Evolutionary conservation across 2,797 vertebrate genomes (phyloP).

Genomic region (Rhinella marina): DNA sequence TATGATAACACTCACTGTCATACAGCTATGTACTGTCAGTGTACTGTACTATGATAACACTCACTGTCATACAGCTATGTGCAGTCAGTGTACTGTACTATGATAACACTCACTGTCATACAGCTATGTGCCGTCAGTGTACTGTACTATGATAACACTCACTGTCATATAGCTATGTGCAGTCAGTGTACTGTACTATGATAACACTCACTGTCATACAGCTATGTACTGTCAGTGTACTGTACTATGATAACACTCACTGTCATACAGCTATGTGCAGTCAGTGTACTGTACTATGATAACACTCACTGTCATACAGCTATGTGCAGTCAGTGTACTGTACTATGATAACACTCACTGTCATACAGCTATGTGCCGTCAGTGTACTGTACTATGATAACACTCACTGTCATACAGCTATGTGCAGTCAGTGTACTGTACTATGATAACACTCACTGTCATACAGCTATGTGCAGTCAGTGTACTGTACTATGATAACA

Average conservation of each 20-base stretch:
- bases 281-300: too few relatives aligned
- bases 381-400: too few relatives aligned
- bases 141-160: background rate
- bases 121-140: background rate
- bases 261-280: too few relatives aligned
- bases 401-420: background rate
- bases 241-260: too few relatives aligned
- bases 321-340: background rate
- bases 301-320: too few relatives aligned
- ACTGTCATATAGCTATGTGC: background rate
- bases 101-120: background rate
- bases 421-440: background rate
- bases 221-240: too few relatives aligned
- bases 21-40: background rate
- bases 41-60: too few relatives aligned
- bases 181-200: too few relatives aligned
- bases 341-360: background rate
- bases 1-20: background rate
- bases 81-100: background rate
- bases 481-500: background rate
- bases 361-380: background rate
- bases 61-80: too few relatives aligned
- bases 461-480: too few relatives aligned
- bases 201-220: too few relatives aligned
- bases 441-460: too few relatives aligned